phyloP scores from a whole-genome alignment of 2,113 vertebrate species.

The Rhinopithecus roxellana region DNA sequence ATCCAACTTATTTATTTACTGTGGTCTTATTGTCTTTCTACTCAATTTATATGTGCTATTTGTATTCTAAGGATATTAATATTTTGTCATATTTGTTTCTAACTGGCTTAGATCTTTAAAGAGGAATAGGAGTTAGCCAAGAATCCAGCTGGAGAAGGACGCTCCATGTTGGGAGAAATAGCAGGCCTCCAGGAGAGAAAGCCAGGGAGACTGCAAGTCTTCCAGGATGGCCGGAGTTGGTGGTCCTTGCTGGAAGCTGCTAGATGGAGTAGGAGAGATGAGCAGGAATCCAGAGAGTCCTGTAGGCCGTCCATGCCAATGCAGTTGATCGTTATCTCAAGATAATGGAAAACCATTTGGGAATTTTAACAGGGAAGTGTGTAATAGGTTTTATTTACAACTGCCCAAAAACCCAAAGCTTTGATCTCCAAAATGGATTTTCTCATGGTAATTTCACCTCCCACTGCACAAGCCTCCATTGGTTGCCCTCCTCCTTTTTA shows the following conservation, averaged over 20 bases:
- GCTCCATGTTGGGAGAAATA: background rate
- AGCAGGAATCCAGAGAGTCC: background rate
- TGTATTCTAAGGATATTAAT: background rate
- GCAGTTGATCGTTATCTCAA: background rate
- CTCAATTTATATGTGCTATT: background rate
- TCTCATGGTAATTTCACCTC: background rate
- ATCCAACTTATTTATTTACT: background rate
- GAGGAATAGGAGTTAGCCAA: background rate
- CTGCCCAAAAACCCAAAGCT: background rate
- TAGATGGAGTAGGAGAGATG: background rate
- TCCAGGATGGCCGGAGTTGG: background rate
- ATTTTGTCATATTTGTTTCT: conserved; percentile 32
- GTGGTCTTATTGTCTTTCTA: background rate
- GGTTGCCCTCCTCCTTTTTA: background rate
- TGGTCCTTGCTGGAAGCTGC: background rate
- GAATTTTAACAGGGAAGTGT: background rate
- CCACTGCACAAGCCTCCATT: background rate
- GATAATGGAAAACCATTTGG: background rate
- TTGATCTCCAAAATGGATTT: background rate
- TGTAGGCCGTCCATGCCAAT: rapidly evolving
- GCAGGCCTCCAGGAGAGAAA: background rate
- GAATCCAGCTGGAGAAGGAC: background rate
- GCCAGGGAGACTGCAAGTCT: background rate
- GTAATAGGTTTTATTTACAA: background rate
- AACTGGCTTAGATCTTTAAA: conserved; percentile 17